Evolutionary conservation across 2,113 vertebrate genomes (phyloP), one percentile per base, ranked within the genome.

Genomic region (Callocephalon fimbriatum): DNA sequence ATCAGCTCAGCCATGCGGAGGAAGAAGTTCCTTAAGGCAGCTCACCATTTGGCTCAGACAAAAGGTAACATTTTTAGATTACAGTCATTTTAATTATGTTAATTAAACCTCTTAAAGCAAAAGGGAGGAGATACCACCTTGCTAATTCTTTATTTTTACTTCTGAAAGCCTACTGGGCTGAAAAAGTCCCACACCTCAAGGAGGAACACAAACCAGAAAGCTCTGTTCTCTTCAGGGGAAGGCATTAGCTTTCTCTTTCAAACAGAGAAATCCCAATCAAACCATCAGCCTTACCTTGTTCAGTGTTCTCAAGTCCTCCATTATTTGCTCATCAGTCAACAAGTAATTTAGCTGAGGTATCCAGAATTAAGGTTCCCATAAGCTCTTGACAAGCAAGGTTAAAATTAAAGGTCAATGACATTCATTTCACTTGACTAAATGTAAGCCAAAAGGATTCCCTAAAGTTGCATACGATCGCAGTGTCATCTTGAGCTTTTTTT

Each of bases 261-360:
- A 89, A 63, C 22, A 37, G 58, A 91, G 50, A 58, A 47, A 77
- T 6, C 76, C 15, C 78, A 48, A 13, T 12, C 42, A 58, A 86
- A 53, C 56, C 26, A 65, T 45, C 85, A 72, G n/a, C 17, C 79
- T 37, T 96, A 99, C 99, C 98, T 99, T 99, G 96, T 99, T 99
- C 91, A 99, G 98, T 0, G 99, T 99, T 95, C 99, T 98, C 89
- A 99, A 98, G 96, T 99, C 99, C 96, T 99, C 99, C 99, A 99
- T 99, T 96, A 99, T 99, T 96, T 99, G 99, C 65, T 99, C 99
- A 73, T 99, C 99, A 86, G 99, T 99, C 92, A 99, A 97, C 97
- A 99, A 98, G 79, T 99, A 99, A 98, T 99, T 99, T 67, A 99
- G 98, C 99, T 99, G 99, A 96, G 99, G 99, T 99, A 96, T 82